phyloP scores from a whole-genome alignment of 2,113 vertebrate species.

The Melozone crissalis region DNA sequence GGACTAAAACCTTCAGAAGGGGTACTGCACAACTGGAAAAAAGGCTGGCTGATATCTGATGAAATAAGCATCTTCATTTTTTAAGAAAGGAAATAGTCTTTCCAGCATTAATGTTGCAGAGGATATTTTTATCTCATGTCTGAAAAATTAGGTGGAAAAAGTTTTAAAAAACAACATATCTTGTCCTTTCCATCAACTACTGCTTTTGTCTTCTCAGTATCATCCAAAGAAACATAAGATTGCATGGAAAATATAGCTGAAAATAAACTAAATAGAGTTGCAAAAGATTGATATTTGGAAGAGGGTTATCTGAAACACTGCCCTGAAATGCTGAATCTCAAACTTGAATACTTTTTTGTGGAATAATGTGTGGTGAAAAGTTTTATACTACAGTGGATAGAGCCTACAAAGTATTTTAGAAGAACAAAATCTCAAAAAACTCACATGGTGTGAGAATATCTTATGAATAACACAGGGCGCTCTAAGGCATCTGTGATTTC shows the following conservation, averaged over 20 bases:
- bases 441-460: background rate
- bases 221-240: background rate
- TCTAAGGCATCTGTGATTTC: background rate
- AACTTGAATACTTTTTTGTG: background rate
- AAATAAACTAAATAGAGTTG: background rate
- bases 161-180: accelerated
- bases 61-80: background rate
- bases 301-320: background rate
- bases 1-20: background rate
- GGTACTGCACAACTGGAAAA: background rate
- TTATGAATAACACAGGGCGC: background rate
- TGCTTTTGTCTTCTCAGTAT: background rate
- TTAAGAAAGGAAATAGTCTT: background rate
- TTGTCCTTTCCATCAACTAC: background rate
- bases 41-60: background rate
- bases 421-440: background rate
- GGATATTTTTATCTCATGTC: background rate
- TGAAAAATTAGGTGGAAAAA: background rate
- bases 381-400: background rate
- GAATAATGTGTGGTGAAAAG: background rate
- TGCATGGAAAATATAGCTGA: background rate
- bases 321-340: background rate
- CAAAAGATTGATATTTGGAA: background rate
- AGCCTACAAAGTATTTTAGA: background rate
- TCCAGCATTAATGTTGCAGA: background rate